Percentiles rank a stretch among this genome's conserved stretches.
Evolutionary conservation across 1,140 invertebrate genomes (phyloP).

Genomic region (Ladona fulva): DNA sequence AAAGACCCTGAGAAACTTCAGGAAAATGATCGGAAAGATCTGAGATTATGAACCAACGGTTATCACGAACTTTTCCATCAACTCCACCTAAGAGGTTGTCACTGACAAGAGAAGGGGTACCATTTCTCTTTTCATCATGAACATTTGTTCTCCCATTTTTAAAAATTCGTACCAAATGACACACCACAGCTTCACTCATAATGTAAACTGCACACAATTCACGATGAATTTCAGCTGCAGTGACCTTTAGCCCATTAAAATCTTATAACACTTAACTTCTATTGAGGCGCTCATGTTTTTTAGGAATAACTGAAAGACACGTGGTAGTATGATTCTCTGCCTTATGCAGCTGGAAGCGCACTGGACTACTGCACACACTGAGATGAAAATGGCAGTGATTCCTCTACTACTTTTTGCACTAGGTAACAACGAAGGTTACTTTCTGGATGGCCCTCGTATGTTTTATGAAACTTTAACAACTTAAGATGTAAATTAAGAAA

Average conservation of each 20-base stretch:
- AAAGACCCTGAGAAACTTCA: conserved; percentile 11
- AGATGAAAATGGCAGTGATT: not conserved
- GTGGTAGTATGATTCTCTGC: not conserved
- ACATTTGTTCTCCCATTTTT: conserved; percentile 19
- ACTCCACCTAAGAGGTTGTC: conserved; percentile 15
- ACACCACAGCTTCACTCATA: conserved; percentile 22
- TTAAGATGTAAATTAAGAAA: too few relatives aligned
- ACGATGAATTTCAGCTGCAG: conserved; percentile 11
- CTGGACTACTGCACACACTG: not conserved
- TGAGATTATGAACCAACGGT: conserved; percentile 11
- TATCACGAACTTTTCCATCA: conserved; percentile 22
- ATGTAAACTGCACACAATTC: conserved; percentile 5
- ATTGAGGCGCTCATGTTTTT: not conserved
- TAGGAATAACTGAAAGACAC: not conserved
- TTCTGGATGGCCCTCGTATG: not conserved
- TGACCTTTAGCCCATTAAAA: not conserved
- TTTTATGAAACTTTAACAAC: not conserved
- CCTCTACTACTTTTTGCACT: not conserved
- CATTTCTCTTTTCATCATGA: conserved; percentile 15
- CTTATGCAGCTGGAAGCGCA: not conserved
- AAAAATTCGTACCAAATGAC: conserved; percentile 23
- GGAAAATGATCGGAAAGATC: conserved; percentile 15
- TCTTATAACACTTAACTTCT: not conserved
- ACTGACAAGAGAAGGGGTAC: conserved; percentile 16
- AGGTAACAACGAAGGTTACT: not conserved